Conservation (phyloP, 2,113 vertebrate species). For the Dicerorhinus sumatrensis region DNA sequence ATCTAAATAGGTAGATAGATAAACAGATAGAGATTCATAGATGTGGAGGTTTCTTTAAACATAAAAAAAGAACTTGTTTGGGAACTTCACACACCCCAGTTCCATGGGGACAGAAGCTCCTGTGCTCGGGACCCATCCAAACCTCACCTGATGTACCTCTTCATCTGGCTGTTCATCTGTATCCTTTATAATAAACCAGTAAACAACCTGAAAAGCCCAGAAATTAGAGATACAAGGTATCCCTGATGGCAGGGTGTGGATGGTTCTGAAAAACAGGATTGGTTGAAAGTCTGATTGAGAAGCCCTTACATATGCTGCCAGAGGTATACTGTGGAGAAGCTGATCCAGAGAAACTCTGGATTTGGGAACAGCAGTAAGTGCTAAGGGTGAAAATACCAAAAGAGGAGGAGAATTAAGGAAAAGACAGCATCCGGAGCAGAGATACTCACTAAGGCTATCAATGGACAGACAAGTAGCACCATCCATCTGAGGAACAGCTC, state of each 20-base stretch:
- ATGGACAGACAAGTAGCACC: not conserved
- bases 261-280: not conserved
- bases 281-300: not conserved
- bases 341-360: not conserved
- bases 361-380: not conserved
- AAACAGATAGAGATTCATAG: not conserved
- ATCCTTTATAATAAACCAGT: not conserved
- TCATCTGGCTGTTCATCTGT: not conserved
- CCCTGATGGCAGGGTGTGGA: not conserved
- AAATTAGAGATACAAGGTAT: not conserved
- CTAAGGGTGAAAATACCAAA: not conserved
- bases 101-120: not conserved
- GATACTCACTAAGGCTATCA: not conserved
- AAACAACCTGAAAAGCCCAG: not conserved
- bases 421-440: not conserved
- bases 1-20: rapidly evolving
- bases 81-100: not conserved
- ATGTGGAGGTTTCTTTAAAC: not conserved
- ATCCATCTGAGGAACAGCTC: not conserved
- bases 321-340: not conserved
- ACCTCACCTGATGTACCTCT: not conserved
- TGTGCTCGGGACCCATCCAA: not conserved
- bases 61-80: not conserved
- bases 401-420: not conserved
- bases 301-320: not conserved